Evolutionary conservation across 1,140 invertebrate genomes (phyloP), one percentile per base, ranked within the genome.

Genomic region (Pectinophora gossypiella): DNA sequence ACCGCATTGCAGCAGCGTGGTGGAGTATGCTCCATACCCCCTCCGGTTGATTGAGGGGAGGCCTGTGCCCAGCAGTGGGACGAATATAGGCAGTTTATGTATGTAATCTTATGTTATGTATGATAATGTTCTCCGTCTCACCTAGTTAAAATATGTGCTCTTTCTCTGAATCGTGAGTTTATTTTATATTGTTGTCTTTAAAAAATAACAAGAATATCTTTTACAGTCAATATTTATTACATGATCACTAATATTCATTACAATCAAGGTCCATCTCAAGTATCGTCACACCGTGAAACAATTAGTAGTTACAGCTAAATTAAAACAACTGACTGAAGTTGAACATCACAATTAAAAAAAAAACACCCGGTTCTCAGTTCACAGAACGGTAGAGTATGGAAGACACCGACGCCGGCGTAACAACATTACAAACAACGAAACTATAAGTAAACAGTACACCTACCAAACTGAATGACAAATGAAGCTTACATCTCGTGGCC

Each of bases 171-270:
- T n/a, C n/a, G n/a, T n/a, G n/a, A n/a, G n/a, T n/a, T n/a, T n/a
- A n/a, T n/a, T n/a, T n/a, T n/a, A n/a, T n/a, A n/a, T n/a, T n/a
- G n/a, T n/a, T n/a, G n/a, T n/a, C n/a, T n/a, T 9, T 12, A 32
- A 23, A 43, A 56, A 60, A 66, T 67, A 55, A 68, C 55, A 64
- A 55, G 22, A 55, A 58, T n/a, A 27, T 36, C 40, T 47, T 57
- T 67, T 54, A 76, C 64, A 56, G 69, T 78, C 59, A 70, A 64
- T 66, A 72, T 83, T 85, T 85, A 85, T 82, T 84, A 64, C 68
- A 69, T 75, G 66, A 82, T 76, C 69, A 70, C 70, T 79, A 78
- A 44, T 68, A 68, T 72, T 72, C 71, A 68, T 69, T 79, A 85
- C 82, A 83, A 65, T 82, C 82, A 81, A 79, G 55, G 55, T 72